A percentile compares a stretch with the other conserved stretches of the same genome.
phyloP scores from a whole-genome alignment of 1,140 invertebrate genomes.

The Cepaea nemoralis region DNA sequence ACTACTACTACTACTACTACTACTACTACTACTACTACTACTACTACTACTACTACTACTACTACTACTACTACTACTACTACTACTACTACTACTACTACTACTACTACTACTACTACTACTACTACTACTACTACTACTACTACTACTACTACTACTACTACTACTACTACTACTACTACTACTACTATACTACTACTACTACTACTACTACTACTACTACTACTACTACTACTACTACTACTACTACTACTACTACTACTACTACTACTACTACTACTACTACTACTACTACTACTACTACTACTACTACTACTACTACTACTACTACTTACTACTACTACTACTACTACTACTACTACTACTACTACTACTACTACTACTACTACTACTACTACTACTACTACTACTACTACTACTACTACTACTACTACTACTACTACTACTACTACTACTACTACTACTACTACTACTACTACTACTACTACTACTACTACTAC shows the following conservation, averaged over 20 bases:
- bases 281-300: not conserved
- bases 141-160: no score
- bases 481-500: conserved; percentile 8
- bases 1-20: conserved; percentile 13
- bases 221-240: not conserved
- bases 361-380: no score
- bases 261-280: not conserved
- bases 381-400: not conserved
- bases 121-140: no score
- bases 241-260: not conserved
- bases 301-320: not conserved
- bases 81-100: no score
- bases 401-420: conserved; percentile 5
- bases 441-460: conserved; percentile 16
- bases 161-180: no score
- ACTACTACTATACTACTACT: no score
- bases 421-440: conserved; percentile 8
- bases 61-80: not conserved
- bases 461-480: conserved; percentile 13
- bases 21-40: conserved; percentile 18
- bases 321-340: not conserved
- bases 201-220: no score
- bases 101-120: no score
- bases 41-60: not conserved
- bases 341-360: no score